Evolutionary conservation across 2,888 invertebrate genomes (phyloP).

Genomic region (Dryadula phaetusa): DNA sequence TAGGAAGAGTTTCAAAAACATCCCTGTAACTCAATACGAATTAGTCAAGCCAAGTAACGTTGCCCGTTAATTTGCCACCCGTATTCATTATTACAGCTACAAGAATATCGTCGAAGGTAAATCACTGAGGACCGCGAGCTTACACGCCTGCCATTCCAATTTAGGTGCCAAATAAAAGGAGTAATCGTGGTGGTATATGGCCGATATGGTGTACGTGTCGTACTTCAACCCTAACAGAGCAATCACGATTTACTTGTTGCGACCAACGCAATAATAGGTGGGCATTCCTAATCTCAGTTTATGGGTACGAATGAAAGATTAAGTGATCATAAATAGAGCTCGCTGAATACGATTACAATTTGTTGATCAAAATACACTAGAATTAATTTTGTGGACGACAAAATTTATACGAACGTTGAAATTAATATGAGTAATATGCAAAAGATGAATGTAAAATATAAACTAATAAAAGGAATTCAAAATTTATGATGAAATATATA

Average conservation of each 20-base stretch:
- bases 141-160: conserved; percentile 53
- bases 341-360: conserved; percentile 11
- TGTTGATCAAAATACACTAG: conserved; percentile 18
- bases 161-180: conserved; percentile 44
- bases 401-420: neutral
- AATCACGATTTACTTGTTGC: conserved; percentile 46
- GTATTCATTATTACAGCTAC: conserved; percentile 62
- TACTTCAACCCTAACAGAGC: conserved; percentile 45
- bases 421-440: neutral
- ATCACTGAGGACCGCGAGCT: conserved; percentile 55
- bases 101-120: conserved; percentile 53
- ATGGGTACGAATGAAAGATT: conserved; percentile 32
- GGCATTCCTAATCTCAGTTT: conserved; percentile 34
- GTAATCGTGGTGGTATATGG: conserved; percentile 33
- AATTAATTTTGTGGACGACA: neutral
- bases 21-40: conserved; percentile 44
- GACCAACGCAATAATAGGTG: conserved; percentile 36
- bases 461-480: neutral
- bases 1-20: conserved; percentile 41
- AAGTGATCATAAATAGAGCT: conserved; percentile 23
- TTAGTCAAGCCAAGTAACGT: conserved; percentile 42
- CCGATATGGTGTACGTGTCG: conserved; percentile 42
- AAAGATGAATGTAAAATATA: neutral
- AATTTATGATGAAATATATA: no score
- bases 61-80: conserved; percentile 52